Percentiles rank a stretch among this genome's conserved stretches.
Conservation (phyloP, 2,113 vertebrate genomes). For the Cranoglanis bouderius region DNA sequence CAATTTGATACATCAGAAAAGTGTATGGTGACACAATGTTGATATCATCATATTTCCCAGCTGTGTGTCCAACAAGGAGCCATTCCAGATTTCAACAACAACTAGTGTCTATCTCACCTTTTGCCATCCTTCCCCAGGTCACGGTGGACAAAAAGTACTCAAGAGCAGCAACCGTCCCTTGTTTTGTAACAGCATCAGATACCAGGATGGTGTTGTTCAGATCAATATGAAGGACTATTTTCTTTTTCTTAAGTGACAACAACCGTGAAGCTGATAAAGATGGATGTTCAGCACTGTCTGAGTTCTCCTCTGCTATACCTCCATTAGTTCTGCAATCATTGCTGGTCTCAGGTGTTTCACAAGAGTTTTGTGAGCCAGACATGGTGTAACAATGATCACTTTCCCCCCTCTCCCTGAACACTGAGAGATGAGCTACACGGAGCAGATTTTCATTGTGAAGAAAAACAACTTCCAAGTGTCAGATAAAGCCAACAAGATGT, state of each 20-base stretch:
- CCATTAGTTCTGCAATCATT: not conserved
- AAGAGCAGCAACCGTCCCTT: constrained; percentile 77
- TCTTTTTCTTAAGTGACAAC: constrained; percentile 54
- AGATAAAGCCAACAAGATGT: not conserved
- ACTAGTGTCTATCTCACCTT: constrained; percentile 27
- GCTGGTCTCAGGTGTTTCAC: not conserved
- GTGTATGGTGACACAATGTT: not conserved
- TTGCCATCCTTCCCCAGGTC: constrained; percentile 76
- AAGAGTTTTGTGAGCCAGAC: constrained; percentile 14
- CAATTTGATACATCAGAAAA: not conserved
- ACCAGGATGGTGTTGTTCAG: constrained; percentile 85
- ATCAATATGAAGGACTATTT: constrained; percentile 81
- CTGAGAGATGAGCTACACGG: not conserved
- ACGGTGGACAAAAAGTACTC: constrained; percentile 80
- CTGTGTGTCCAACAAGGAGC: not conserved
- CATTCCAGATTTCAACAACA: not conserved
- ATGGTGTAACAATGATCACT: constrained; percentile 2
- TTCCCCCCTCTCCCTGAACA: not conserved
- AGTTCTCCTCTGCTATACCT: not conserved
- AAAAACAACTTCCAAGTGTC: not conserved
- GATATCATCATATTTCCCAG: not conserved
- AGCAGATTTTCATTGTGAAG: not conserved
- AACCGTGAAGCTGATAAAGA: constrained; percentile 16
- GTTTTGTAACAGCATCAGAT: constrained; percentile 76
- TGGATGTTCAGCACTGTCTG: not conserved